Base-by-base conservation (phyloP, 1,140 invertebrate genomes). In the Trichomalopsis sarcophagae region DNA sequence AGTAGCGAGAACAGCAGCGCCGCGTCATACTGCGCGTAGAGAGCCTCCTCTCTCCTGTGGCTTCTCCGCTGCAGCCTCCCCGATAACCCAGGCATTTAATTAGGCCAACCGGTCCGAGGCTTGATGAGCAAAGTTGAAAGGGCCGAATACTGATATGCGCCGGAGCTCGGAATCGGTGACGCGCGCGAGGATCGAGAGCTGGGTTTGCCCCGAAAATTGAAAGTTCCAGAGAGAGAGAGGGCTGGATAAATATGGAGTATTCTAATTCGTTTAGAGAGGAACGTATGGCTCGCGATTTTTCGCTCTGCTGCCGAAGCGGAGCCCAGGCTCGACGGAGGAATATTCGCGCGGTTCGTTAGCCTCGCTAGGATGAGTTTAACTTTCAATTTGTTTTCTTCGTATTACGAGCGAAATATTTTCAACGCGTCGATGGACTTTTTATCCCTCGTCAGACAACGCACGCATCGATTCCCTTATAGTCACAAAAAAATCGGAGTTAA, bases 51-150 rank as follows among this genome's bases (percentile, higher is more conserved):
- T 40, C 36, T 40, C 36, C 5, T 40, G 17, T 62, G 14, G 17
- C n/a, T 21, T 21, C 55, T 30, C 68, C 27, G 17, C 23, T 69
- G 21, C 68, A 33, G 27, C 68, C 17, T 17, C 62, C 79, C 86
- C 88, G 84, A 89, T 88, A 87, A 86, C 14, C 81, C 88, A 78
- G 87, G 86, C 82, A 88, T 89, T 89, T 88, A 88, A 90, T 90
- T 89, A 88, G 88, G 86, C 84, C 66, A 7, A 30, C 62, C 68
- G 87, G 86, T 76, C 69, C 13, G 23, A 62, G 17, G 44, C 81
- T 89, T 85, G 88, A 88, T 84, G 89, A 87, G 90, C 82, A 82
- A 87, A 88, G 86, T 87, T 80, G 88, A 88, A 87, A 90, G 82
- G 86, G 69, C 11, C 7, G 30, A 14, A 36, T 11, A 69, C 10